Conservation (phyloP, 1,140 invertebrate species). For the Hormaphis cornu region DNA sequence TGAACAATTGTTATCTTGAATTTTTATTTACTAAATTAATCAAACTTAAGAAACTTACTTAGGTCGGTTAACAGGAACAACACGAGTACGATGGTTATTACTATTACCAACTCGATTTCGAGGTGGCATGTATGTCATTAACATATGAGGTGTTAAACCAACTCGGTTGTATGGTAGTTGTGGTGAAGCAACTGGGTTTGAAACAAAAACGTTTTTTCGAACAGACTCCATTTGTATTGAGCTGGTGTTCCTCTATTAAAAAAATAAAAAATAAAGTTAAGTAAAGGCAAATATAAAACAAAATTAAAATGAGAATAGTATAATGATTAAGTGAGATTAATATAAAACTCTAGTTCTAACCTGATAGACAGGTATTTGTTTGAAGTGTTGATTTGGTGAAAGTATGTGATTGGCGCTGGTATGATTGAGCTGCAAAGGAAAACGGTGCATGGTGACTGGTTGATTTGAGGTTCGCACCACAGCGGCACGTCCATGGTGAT, state of each 20-base stretch:
- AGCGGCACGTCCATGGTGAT: constrained; percentile 20
- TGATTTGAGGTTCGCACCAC: constrained; percentile 1
- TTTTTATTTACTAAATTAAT: no score
- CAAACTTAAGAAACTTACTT: not conserved
- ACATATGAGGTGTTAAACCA: constrained; percentile 23
- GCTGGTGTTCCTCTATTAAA: constrained; percentile 16
- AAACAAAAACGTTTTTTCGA: constrained; percentile 30
- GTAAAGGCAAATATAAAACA: not conserved
- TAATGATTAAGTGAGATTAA: no score
- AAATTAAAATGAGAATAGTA: not conserved
- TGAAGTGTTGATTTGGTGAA: constrained; percentile 25
- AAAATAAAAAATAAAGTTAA: not conserved
- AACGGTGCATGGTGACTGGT: constrained; percentile 23
- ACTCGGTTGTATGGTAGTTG: constrained; percentile 12
- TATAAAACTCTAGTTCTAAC: not conserved
- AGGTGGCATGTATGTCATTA: constrained; percentile 27
- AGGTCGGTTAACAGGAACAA: constrained; percentile 12
- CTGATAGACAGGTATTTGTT: constrained; percentile 28
- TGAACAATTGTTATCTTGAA: no score
- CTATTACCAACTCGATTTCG: constrained; percentile 1
- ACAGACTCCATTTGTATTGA: constrained; percentile 25
- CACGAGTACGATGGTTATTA: constrained; percentile 18
- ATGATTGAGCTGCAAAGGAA: constrained; percentile 25
- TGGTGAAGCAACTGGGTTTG: not conserved
- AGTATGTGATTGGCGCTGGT: constrained; percentile 21